Evolutionary conservation across 2,797 vertebrate species (phyloP), one percentile per base, ranked within the genome.

Genomic region (Petrocephalus schoutedeni): DNA sequence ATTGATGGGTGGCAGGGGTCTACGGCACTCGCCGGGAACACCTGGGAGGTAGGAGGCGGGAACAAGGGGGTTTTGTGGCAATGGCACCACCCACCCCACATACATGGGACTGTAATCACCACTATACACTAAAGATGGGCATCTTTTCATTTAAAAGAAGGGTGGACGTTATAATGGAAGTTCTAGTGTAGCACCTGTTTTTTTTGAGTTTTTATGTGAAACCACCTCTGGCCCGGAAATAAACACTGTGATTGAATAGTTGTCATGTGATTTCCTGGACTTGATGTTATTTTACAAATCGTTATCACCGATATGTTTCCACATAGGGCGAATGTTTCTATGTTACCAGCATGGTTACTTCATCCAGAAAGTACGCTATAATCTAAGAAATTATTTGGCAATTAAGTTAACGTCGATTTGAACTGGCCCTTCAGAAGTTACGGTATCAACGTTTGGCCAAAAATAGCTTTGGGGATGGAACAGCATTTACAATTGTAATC

Each of bases 51-150:
- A 86, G 84, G 88, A 88, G 85, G 16, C 3, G 21, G 56, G 82
- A 87, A 87, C 88, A 89, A 90, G 64, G 87, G 87, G 57, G 85
- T 87, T 88, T 85, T 89, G 85, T 89, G 53, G 53, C 45, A 87
- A 88, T 45, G 59, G 21, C 21, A 19, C 45, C 80, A n/a, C 85
- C 57, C 51, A 28, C 41, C 56, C 41, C 84, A 14, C 51, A 85
- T 51, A 86, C 58, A 9, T 16, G 19, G 28, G 21, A 89, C 74
- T 80, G 74, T 87, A 84, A 87, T 67, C 74, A 87, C 41, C 85
- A 56, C 54, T 59, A 84, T 59, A 51, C n/a, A 77, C 59, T 85
- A 67, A 87, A 85, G 80, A 87, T 86, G 86, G 86, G 45, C 88
- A 83, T 19, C 56, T 86, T 87, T 90, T 86, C 32, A 83, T 58